These are phyloP conservation scores for Malthinus flaveolus DNA, from an alignment of 2,888 invertebrate genomes.

Conservation along the genomic window DNA sequence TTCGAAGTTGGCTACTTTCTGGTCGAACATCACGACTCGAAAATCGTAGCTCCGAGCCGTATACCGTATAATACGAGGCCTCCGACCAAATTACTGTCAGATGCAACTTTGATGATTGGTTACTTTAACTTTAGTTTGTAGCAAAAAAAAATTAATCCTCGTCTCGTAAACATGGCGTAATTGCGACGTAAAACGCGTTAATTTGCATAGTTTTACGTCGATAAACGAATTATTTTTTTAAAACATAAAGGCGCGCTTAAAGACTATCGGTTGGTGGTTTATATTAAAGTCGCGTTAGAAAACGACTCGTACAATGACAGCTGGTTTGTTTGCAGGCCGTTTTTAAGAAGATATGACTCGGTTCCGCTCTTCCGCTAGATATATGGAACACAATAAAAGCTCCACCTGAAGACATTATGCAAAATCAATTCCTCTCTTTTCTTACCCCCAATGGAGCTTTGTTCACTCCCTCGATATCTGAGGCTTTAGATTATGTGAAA, in stretches of 20 bases:
- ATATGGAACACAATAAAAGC: constrained; percentile 57
- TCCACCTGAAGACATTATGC: constrained; percentile 58
- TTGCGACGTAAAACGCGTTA: constrained; percentile 42
- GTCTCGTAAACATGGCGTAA: constrained; percentile 44
- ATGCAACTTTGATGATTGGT: constrained; percentile 54
- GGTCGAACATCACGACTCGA: constrained; percentile 48
- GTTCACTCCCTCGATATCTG: constrained; percentile 49
- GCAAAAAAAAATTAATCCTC: constrained; percentile 44
- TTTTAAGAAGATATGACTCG: constrained; percentile 47
- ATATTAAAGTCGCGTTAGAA: constrained; percentile 52
- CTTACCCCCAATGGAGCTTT: constrained; percentile 43
- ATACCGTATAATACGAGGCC: constrained; percentile 33
- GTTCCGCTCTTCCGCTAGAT: constrained; percentile 49
- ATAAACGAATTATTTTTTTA: not conserved
- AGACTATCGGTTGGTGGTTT: constrained; percentile 40
- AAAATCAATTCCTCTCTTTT: constrained; percentile 56
- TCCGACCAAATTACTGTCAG: constrained; percentile 49
- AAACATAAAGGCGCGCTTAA: constrained; percentile 18
- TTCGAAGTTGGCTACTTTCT: constrained; percentile 44
- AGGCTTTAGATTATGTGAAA: constrained; percentile 47
- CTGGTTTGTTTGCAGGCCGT: constrained; percentile 55
- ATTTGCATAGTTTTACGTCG: constrained; percentile 41
- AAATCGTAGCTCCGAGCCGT: constrained; percentile 50
- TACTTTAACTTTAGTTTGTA: constrained; percentile 38
- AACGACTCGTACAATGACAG: constrained; percentile 49